Evolutionary conservation across 2,888 invertebrate species (phyloP), one percentile per base, ranked within the genome.

Genomic region (Cremastinae sp.): DNA sequence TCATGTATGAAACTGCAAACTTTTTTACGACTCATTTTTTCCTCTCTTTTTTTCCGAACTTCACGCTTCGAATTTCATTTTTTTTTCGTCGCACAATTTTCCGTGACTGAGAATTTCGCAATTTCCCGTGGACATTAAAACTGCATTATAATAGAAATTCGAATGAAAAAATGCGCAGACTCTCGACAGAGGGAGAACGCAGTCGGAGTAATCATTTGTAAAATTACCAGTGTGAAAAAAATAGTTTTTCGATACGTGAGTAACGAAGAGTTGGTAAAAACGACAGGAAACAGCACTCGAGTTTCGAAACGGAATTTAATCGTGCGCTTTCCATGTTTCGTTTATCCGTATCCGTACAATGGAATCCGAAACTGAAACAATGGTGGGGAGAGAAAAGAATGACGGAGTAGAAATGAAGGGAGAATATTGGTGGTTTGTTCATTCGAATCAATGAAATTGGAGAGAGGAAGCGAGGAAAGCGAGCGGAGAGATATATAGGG

Each of bases 261-360:
- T 22, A 12, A 12, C 41, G 18, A 8, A 5, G 10, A 14, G 9
- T 47, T 12, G 10, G 22, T 10, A 53, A 28, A 28, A 28, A n/a
- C 73, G 73, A 68, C 61, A 68, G 61, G 61, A 66, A 74, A 61
- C 61, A 61, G 61, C 66, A 49, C 55, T 68, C 68, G 49, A 12
- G 41, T 69, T 51, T 61, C 68, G 49, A 68, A 62, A 69, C 62
- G 45, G 62, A 74, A 74, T 74, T 74, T 62, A 62, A 68, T 74
- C 56, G 74, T 51, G 47, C 68, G 18, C 56, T 28, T 14, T 70
- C 70, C n/a, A 47, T 20, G 14, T 68, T 45, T 7, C 16, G 39
- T 45, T 18, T 55, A 41, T 47, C 37, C 18, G n/a, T 18, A 12
- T 3, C n/a, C 9, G 16, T 47, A 43, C 9, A 39, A 43, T 20